Percentiles rank a stretch among this genome's conserved stretches.
Evolutionary conservation across 2,797 vertebrate species (phyloP).

Genomic region (Knipowitschia caucasica): DNA sequence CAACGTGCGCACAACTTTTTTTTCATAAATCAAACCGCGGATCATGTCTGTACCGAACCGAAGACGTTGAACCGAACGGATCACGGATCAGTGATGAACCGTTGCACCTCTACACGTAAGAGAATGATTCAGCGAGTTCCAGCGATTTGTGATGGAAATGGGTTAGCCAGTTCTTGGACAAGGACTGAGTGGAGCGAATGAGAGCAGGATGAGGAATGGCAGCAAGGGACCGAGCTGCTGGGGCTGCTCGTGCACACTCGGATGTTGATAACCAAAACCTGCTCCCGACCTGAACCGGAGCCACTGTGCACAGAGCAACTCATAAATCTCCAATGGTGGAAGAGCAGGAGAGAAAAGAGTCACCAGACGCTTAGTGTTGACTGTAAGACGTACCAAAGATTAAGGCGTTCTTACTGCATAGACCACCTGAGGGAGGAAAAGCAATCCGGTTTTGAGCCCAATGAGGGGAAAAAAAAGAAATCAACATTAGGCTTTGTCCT

Average conservation of each 20-base stretch:
- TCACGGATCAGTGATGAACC: too few relatives aligned
- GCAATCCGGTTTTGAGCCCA: too few relatives aligned
- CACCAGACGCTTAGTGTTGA: conserved; percentile 43
- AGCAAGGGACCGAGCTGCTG: conserved; percentile 23
- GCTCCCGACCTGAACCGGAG: conserved; percentile 51
- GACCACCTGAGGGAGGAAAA: too few relatives aligned
- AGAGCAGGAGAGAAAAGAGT: conserved; percentile 58
- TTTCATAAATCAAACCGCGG: too few relatives aligned
- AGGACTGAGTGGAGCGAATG: conserved; percentile 39
- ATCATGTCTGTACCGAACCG: too few relatives aligned
- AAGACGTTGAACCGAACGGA: too few relatives aligned
- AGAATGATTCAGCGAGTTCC: conserved; percentile 28
- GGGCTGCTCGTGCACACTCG: conserved; percentile 29
- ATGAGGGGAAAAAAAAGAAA: too few relatives aligned
- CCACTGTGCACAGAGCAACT: conserved; percentile 37
- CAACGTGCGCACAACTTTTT: too few relatives aligned
- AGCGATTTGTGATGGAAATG: conserved; percentile 41
- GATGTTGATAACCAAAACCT: conserved; percentile 47
- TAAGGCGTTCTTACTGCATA: too few relatives aligned
- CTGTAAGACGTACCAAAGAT: too few relatives aligned
- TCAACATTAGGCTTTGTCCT: too few relatives aligned
- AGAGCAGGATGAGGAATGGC: conserved; percentile 55
- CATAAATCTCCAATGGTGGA: conserved; percentile 56
- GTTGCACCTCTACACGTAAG: too few relatives aligned
- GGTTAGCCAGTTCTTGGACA: conserved; percentile 36